Evolutionary conservation across 2,797 vertebrate species (phyloP), one percentile per base, ranked within the genome.

Genomic region (Gila robusta): DNA sequence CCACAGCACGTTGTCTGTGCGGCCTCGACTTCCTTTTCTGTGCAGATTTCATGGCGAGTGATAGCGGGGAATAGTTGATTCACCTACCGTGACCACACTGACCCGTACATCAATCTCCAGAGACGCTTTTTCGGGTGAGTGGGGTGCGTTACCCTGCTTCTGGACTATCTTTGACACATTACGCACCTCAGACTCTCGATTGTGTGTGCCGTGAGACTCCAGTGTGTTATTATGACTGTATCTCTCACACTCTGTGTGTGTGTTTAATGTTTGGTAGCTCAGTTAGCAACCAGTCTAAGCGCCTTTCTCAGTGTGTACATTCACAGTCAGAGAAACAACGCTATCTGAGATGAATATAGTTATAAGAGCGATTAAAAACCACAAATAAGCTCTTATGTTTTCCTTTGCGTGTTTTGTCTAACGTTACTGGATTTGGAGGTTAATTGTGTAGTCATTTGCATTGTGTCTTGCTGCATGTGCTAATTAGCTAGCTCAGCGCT

Each of bases 11-110:
- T 89, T 85, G 85, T 82, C 80, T 81, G 37, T 87, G 88, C 89
- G 92, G 93, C 91, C 90, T 93, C 92, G 90, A 95, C 95, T 96
- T 95, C 95, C 95, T 95, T 92, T 87, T 89, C 89, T 83, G 71
- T 85, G 93, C 93, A 92, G 91, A 93, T 96, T 96, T 95, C 92
- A 96, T 96, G 96, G 95, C 95, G 95, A 96, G 94, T 92, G 92
- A 93, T 94, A 95, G 95, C 94, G 94, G 95, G 93, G 95, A 95
- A 94, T 93, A 93, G 89, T 88, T 88, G 87, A 73, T 66, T 86
- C 89, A 26, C 83, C 82, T 86, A 37, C 80, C 84, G 78, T 86
- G 83, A 83, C 67, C 83, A 82, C 9, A 73, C 83, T 74, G 89
- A 90, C 81, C 89, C 85, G 83, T 47, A 28, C 66, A 82, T 71